Evolutionary conservation across 2,113 vertebrate genomes (phyloP).

Genomic region (Colaptes auratus): DNA sequence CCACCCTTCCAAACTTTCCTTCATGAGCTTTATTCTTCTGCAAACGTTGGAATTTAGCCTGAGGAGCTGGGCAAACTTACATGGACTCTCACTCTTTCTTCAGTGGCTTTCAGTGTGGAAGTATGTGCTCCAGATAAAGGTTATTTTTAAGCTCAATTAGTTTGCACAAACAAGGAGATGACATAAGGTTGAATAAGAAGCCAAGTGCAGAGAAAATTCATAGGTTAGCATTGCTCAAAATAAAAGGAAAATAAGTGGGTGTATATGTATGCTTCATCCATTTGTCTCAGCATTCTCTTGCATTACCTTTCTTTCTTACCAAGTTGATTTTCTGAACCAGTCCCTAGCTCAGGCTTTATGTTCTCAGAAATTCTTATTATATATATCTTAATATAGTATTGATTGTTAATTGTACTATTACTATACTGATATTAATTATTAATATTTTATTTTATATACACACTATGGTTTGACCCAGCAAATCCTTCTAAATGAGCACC

Average conservation of each 20-base stretch:
- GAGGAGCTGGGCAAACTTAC: not conserved
- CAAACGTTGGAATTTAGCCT: not conserved
- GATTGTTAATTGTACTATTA: no score
- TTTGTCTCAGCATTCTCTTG: not conserved
- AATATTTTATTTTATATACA: no score
- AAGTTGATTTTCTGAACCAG: not conserved
- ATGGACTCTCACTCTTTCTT: not conserved
- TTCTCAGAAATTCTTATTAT: not conserved
- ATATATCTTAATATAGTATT: no score
- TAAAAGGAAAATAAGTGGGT: not conserved
- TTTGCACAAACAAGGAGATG: not conserved
- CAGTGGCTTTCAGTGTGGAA: not conserved
- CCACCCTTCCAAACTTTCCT: not conserved
- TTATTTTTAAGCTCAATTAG: slow-evolving; percentile 15
- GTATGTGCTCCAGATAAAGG: not conserved
- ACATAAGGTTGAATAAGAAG: not conserved
- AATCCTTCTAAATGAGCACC: not conserved
- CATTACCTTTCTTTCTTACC: not conserved
- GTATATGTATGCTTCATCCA: not conserved
- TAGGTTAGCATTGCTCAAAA: not conserved
- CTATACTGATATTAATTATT: no score
- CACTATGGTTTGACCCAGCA: not conserved
- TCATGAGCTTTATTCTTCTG: not conserved
- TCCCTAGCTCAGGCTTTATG: not conserved
- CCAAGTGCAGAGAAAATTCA: not conserved